A percentile compares a stretch with the other conserved stretches of the same genome.
Evolutionary conservation across 2,888 invertebrate genomes (phyloP).

Genomic region (Thelaira solivaga): DNA sequence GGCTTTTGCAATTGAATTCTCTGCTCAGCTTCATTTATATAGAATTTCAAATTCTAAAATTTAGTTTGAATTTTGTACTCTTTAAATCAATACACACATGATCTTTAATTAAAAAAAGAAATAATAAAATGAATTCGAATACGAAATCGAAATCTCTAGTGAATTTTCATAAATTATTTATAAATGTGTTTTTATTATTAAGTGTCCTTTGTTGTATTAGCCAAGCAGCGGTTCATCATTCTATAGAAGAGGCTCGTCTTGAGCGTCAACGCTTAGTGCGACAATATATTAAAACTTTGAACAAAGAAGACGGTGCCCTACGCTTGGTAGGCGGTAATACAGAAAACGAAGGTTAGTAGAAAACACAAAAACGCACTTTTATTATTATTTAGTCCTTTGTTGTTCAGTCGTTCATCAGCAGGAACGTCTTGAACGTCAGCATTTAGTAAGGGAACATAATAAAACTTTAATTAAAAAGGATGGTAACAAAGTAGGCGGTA

Average conservation of each 20-base stretch:
- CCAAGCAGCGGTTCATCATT: constrained; percentile 68
- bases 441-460: constrained; percentile 83
- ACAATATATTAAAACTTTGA: no score
- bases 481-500: no score
- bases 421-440: no score
- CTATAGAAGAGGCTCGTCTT: constrained; percentile 73
- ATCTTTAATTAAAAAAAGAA: neutral
- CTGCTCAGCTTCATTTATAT: constrained; percentile 47
- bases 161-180: constrained; percentile 1
- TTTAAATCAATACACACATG: constrained; percentile 48
- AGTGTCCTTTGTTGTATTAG: neutral
- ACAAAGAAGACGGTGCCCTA: no score
- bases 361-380: no score
- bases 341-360: no score
- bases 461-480: constrained; percentile 85
- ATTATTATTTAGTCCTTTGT: no score
- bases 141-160: neutral
- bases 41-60: constrained; percentile 46
- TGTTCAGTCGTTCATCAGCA: no score
- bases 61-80: constrained; percentile 57
- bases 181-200: neutral
- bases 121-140: no score
- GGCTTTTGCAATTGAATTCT: constrained; percentile 54
- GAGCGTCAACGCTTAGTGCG: constrained; percentile 79
- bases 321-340: no score